Conservation (phyloP, 2,113 vertebrate species). For the Oreochromis niloticus region DNA sequence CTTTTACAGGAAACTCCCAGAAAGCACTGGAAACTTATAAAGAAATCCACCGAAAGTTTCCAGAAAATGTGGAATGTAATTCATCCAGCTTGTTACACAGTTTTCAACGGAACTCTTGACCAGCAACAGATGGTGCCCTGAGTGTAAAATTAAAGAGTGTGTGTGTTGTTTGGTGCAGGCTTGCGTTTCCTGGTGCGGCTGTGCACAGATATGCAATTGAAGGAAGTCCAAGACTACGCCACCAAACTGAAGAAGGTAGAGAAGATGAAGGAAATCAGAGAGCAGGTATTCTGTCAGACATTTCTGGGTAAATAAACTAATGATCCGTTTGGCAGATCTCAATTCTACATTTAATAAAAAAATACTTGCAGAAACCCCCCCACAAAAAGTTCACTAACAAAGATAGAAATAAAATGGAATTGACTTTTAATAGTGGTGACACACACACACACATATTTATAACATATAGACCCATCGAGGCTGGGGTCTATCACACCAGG, state of each 20-base stretch:
- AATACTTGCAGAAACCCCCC: not conserved
- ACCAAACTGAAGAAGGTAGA: conserved; percentile 92
- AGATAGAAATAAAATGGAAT: not conserved
- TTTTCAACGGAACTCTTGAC: not conserved
- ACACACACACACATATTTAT: not conserved
- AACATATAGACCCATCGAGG: not conserved
- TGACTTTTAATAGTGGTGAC: not conserved
- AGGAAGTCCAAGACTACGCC: conserved; percentile 90
- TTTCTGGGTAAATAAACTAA: not conserved
- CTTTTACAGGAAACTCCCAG: conserved; percentile 89
- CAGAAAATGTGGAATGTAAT: conserved; percentile 94
- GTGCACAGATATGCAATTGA: conserved; percentile 90
- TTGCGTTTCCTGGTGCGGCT: conserved; percentile 90
- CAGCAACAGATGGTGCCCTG: not conserved
- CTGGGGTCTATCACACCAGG: not conserved
- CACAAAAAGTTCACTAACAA: not conserved
- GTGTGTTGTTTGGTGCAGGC: conserved; percentile 59
- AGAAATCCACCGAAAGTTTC: conserved; percentile 90
- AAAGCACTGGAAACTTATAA: conserved; percentile 93
- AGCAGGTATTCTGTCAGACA: conserved; percentile 76
- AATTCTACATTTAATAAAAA: not conserved
- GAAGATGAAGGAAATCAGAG: conserved; percentile 91
- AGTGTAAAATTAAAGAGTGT: not conserved
- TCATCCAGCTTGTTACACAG: not conserved
- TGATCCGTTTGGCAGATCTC: not conserved